These are phyloP conservation scores for Mirounga angustirostris DNA, from an alignment of 2,113 vertebrate genomes.

Conservation along the genomic window DNA sequence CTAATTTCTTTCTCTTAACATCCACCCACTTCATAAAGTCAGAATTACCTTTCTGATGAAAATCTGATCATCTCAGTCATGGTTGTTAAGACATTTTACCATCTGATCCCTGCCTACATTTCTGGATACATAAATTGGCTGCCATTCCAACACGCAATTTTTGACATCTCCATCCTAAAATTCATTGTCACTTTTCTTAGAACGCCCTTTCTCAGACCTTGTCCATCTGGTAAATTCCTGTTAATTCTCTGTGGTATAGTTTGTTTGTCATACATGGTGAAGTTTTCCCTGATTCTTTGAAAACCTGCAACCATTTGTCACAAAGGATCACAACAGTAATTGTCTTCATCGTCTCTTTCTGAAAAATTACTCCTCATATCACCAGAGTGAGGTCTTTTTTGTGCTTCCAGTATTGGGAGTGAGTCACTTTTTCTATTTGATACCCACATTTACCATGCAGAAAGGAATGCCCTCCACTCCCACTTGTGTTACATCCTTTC, in stretches of 20 bases:
- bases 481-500: background rate
- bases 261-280: background rate
- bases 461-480: background rate
- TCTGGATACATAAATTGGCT: background rate
- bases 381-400: background rate
- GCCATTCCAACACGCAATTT: constrained; percentile 24
- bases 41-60: constrained; percentile 40
- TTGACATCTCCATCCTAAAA: background rate
- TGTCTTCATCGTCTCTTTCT: background rate
- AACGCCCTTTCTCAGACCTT: background rate
- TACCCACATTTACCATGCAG: background rate
- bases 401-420: background rate
- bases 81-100: constrained; percentile 17
- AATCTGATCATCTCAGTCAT: background rate
- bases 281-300: background rate
- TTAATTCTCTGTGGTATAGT: background rate
- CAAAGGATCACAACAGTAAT: background rate
- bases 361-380: background rate
- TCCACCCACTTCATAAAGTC: background rate
- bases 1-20: background rate
- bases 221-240: background rate
- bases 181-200: background rate
- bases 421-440: background rate
- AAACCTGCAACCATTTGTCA: background rate
- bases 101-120: background rate